Evolutionary conservation across 2,888 invertebrate genomes (phyloP).

Genomic region (Caenorhabditis plicata): DNA sequence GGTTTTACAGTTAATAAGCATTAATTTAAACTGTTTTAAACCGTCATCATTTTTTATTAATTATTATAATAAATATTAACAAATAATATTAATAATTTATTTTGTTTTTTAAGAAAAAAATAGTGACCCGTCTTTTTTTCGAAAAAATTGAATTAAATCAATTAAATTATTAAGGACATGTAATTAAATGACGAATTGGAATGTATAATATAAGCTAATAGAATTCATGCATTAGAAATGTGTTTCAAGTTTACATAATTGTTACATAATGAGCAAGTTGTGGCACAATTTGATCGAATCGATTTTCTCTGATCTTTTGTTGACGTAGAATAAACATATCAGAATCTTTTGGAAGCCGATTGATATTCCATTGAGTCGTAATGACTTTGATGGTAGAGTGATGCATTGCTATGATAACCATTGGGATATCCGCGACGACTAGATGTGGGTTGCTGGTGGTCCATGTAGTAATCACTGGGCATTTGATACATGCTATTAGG

Average conservation of each 20-base stretch:
- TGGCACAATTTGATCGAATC: no score
- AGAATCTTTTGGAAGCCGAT: not conserved
- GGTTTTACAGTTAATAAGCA: slow-evolving; percentile 9
- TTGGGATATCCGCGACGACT: no score
- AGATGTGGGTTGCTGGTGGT: slow-evolving; percentile 9
- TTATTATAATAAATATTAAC: slow-evolving; percentile 1
- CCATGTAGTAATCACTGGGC: slow-evolving; percentile 9
- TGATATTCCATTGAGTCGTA: not conserved
- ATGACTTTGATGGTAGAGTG: not conserved
- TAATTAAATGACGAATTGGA: no score
- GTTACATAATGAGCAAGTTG: no score
- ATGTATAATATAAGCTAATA: no score
- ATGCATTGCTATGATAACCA: no score
- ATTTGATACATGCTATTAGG: slow-evolving; percentile 20
- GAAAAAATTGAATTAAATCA: not conserved
- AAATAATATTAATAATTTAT: not conserved
- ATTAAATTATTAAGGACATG: no score
- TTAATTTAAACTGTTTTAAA: slow-evolving; percentile 1
- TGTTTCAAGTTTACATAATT: no score
- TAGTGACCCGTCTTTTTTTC: not conserved
- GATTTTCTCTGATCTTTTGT: not conserved
- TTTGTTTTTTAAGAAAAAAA: not conserved
- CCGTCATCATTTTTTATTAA: no score
- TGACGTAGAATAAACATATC: not conserved
- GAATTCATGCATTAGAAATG: no score